These are phyloP conservation scores for Diploptera punctata DNA, from an alignment of 2,888 invertebrate species.

Conservation along the genomic window DNA sequence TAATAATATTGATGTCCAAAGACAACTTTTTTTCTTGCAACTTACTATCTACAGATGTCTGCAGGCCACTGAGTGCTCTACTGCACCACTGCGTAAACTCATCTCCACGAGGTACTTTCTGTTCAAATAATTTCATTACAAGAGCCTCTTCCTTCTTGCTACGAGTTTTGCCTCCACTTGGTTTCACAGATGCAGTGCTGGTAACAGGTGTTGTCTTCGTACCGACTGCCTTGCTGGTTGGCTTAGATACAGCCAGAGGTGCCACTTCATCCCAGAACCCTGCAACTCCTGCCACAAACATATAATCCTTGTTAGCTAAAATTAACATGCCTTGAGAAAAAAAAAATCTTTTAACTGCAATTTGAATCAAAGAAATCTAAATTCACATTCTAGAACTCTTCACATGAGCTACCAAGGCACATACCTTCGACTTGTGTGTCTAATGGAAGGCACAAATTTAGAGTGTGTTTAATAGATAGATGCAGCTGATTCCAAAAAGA, in stretches of 20 bases:
- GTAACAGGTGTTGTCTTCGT: not conserved
- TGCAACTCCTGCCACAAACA: conserved; percentile 50
- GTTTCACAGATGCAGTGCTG: conserved; percentile 38
- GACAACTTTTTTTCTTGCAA: too few species aligned
- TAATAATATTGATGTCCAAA: too few species aligned
- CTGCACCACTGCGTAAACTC: conserved; percentile 92
- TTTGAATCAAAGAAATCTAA: too few species aligned
- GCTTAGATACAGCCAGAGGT: conserved; percentile 31
- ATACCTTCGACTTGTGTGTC: too few species aligned
- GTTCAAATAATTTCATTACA: conserved; percentile 65
- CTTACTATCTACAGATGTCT: conserved; percentile 79
- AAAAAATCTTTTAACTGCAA: too few species aligned
- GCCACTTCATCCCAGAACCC: conserved; percentile 66
- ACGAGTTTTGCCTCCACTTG: conserved; percentile 44
- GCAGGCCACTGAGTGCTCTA: conserved; percentile 67
- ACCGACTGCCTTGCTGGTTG: conserved; percentile 34
- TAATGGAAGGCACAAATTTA: too few species aligned
- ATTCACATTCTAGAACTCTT: too few species aligned
- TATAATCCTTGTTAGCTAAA: too few species aligned
- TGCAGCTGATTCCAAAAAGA: too few species aligned
- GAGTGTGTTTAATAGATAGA: too few species aligned
- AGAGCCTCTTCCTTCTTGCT: conserved; percentile 61
- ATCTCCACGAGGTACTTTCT: conserved; percentile 58
- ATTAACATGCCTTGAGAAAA: too few species aligned
- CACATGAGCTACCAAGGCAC: too few species aligned